These are phyloP conservation scores for Hybognathus amarus DNA, from an alignment of 2,797 vertebrate species.

Conservation along the genomic window DNA sequence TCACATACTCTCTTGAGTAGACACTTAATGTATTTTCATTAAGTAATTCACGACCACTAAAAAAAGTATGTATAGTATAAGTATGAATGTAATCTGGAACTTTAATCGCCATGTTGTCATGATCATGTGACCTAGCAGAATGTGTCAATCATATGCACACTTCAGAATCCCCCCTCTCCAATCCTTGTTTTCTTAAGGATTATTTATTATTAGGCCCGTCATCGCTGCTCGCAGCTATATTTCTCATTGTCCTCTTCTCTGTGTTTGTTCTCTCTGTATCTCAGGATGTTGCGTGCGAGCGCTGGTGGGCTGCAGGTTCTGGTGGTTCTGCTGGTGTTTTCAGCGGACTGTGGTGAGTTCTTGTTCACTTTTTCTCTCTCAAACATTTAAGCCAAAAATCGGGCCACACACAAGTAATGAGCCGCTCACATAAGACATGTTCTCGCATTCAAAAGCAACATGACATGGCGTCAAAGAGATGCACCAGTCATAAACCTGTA, in stretches of 20 bases:
- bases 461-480: background rate
- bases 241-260: conserved; percentile 46
- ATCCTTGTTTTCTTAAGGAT: no score
- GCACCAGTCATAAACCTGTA: background rate
- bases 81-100: no score
- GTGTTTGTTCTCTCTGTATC: conserved; percentile 7
- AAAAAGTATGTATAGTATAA: no score
- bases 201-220: no score
- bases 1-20: no score
- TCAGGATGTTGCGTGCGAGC: conserved; percentile 50
- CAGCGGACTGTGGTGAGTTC: conserved; percentile 52
- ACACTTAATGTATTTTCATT: no score
- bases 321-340: conserved; percentile 42
- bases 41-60: no score
- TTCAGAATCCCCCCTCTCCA: no score
- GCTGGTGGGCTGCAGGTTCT: conserved; percentile 36
- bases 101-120: no score
- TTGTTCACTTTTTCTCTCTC: background rate
- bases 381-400: background rate
- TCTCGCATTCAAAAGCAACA: background rate
- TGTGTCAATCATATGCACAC: no score
- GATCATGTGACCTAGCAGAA: no score
- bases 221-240: no score
- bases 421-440: background rate
- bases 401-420: background rate